phyloP scores from a whole-genome alignment of 2,113 vertebrate genomes.

The Peucedramus taeniatus region DNA sequence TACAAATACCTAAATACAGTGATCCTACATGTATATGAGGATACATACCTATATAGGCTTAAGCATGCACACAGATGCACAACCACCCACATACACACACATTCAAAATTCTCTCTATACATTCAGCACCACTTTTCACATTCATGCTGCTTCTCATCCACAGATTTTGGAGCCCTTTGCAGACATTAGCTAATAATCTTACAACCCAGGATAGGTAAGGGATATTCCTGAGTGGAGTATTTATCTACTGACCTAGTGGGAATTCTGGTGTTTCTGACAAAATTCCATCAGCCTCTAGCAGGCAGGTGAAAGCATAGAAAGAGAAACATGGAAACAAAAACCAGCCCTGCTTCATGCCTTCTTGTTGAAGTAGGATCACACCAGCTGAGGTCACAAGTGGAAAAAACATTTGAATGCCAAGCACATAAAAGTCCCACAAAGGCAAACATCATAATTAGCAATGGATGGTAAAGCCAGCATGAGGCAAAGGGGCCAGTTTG shows the following conservation, averaged over 20 bases:
- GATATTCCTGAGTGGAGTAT: background rate
- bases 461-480: constrained; percentile 64
- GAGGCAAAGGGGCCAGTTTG: constrained; percentile 43
- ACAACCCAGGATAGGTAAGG: background rate
- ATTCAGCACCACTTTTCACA: background rate
- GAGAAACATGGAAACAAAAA: background rate
- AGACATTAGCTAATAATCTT: background rate
- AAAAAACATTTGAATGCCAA: constrained; percentile 68
- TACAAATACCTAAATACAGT: background rate
- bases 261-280: constrained; percentile 1
- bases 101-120: background rate
- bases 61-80: background rate
- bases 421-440: constrained; percentile 57
- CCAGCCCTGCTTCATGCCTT: background rate
- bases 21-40: background rate
- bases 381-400: constrained; percentile 66
- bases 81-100: background rate
- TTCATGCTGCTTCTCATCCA: background rate
- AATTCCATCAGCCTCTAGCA: constrained; percentile 2
- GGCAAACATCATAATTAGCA: constrained; percentile 72
- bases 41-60: accelerated
- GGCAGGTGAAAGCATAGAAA: background rate
- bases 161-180: background rate
- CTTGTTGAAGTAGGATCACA: constrained; percentile 39
- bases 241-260: background rate